A percentile compares a stretch with the other conserved stretches of the same genome.
These are phyloP conservation scores for Cydia fagiglandana DNA, from an alignment of 1,140 invertebrate species.

Conservation along the genomic window DNA sequence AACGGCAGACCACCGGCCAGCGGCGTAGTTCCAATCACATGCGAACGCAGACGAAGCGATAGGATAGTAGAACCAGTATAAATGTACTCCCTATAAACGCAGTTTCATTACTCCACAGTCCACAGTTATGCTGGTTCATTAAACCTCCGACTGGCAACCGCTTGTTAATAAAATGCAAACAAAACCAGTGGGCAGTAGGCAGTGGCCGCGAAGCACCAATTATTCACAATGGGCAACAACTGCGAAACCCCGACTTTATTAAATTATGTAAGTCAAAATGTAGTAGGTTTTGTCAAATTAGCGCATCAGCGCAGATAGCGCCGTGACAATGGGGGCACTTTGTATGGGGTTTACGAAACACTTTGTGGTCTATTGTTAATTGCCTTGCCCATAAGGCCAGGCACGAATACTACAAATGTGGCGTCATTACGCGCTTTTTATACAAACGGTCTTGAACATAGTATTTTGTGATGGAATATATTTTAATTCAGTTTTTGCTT, in stretches of 20 bases:
- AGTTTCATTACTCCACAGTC: background rate
- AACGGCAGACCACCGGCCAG: conserved; percentile 52
- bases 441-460: background rate
- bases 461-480: background rate
- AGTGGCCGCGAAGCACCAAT: conserved; percentile 49
- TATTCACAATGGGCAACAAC: conserved; percentile 59
- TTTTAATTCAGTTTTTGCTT: conserved; percentile 4
- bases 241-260: conserved; percentile 62
- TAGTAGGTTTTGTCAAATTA: conserved; percentile 30
- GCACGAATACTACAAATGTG: conserved; percentile 5
- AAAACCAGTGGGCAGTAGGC: conserved; percentile 5
- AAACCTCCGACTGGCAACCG: background rate
- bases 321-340: conserved; percentile 26
- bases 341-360: conserved; percentile 25
- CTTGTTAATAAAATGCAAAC: background rate
- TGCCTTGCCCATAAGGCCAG: conserved; percentile 10
- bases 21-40: background rate
- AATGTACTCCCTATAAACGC: background rate
- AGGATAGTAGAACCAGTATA: background rate
- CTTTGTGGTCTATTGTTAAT: conserved; percentile 24
- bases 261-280: conserved; percentile 55
- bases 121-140: background rate
- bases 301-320: conserved; percentile 18
- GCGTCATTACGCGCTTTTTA: background rate
- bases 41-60: background rate